A percentile compares a stretch with the other conserved stretches of the same genome.
Conservation (phyloP, 2,888 invertebrate species). For the Microdon myrmicae region DNA sequence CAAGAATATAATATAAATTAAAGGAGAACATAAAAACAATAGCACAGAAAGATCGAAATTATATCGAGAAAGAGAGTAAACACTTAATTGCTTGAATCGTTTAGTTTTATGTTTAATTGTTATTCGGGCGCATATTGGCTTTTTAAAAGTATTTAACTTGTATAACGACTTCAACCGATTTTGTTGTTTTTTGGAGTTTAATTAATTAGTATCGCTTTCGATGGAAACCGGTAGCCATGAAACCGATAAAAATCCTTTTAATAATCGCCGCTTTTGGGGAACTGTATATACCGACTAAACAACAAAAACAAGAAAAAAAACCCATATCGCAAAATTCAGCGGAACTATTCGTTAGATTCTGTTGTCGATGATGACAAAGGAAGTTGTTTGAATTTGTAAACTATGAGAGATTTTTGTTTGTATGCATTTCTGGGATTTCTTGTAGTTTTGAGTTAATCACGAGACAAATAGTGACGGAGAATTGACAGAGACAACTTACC, state of each 20-base stretch:
- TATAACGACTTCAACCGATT: neutral
- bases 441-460: neutral
- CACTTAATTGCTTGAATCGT: too few species aligned
- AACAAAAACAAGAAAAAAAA: slow-evolving; percentile 4
- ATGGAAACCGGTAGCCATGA: too few species aligned
- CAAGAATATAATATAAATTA: too few species aligned
- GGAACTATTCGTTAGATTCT: too few species aligned
- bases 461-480: neutral
- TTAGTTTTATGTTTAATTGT: neutral
- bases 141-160: neutral
- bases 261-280: too few species aligned
- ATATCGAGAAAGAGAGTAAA: too few species aligned
- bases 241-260: too few species aligned
- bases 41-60: too few species aligned
- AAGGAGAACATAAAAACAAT: too few species aligned
- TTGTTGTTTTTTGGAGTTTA: too few species aligned
- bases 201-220: too few species aligned
- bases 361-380: slow-evolving; percentile 17
- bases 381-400: neutral
- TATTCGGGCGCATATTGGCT: slow-evolving; percentile 1
- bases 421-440: neutral
- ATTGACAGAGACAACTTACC: slow-evolving; percentile 76
- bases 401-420: too few species aligned
- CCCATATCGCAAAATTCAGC: slow-evolving; percentile 23
- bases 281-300: slow-evolving; percentile 3